These are phyloP conservation scores for Chrysaora quinquecirrha DNA, from an alignment of 30 jellyfish, hydroid and myxozoan genomes.

Conservation along the genomic window DNA sequence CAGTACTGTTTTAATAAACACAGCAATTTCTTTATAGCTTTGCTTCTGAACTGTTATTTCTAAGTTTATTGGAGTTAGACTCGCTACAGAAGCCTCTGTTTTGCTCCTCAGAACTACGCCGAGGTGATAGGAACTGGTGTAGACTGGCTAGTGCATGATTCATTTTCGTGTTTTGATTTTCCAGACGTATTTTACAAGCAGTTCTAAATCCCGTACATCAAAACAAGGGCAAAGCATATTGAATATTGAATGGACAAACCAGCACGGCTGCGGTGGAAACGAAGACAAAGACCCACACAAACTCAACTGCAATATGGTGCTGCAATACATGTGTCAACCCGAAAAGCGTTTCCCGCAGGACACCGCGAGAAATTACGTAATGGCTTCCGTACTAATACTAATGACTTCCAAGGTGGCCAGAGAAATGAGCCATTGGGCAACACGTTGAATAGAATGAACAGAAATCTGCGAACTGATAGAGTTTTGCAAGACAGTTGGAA, in stretches of 20 bases:
- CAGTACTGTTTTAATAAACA: background rate
- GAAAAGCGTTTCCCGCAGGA: constrained; percentile 32
- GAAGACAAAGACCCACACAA: constrained; percentile 93
- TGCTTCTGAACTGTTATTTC: background rate
- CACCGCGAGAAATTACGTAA: constrained; percentile 56
- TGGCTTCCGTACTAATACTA: constrained; percentile 70
- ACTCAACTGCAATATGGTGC: constrained; percentile 82
- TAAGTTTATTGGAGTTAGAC: too few species aligned
- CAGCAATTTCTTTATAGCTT: background rate
- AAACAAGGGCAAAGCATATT: constrained; percentile 57
- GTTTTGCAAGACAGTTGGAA: constrained; percentile 90
- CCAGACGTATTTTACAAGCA: constrained; percentile 50
- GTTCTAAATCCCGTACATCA: constrained; percentile 38
- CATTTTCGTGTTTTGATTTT: too few species aligned
- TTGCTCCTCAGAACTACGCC: too few species aligned
- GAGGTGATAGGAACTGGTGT: too few species aligned
- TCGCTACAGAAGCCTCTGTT: too few species aligned
- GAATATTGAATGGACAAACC: constrained; percentile 90
- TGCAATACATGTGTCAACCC: constrained; percentile 84
- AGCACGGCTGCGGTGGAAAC: constrained; percentile 98
- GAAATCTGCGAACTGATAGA: constrained; percentile 22
- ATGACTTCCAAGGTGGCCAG: constrained; percentile 39
- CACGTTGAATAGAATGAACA: constrained; percentile 8
- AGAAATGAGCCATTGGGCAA: constrained; percentile 12
- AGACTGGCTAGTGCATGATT: too few species aligned